Evolutionary conservation across 2,888 invertebrate species (phyloP), one percentile per base, ranked within the genome.

Genomic region (Hypercompe scribonia): DNA sequence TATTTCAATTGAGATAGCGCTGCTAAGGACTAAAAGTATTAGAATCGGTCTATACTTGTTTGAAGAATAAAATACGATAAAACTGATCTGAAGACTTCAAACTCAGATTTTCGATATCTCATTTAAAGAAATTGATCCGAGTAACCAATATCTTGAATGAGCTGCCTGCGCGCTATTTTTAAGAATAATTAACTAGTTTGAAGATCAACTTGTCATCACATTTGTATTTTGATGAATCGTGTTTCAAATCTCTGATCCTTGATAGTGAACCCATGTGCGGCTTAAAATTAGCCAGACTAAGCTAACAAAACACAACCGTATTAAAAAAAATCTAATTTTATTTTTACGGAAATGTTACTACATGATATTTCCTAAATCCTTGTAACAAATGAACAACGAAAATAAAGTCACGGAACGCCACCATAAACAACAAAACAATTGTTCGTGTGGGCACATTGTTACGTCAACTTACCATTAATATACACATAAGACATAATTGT

Each of bases 391-490:
- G 61, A 28, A 31, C 61, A 31, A 0, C 61, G 7, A 61, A 4
- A 18, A 61, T 61, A 31, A 15, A 61, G 31, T 61, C 61, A 18
- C 61, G 5, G 28, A 31, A 61, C 18, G 31, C 18, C 31, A 61
- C 11, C 24, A 36, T 65, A 65, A 46, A 65, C 71, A 61, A 72
- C 67, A 28, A 46, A 63, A 68, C 67, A 72, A 67, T 72, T 72
- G 34, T n/a, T 63, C 11, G 67, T 63, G 72, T 72, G 67, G 63
- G 68, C 67, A 67, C 46, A 68, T 34, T 72, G 50, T 61, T 65
- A 73, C 54, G 54, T 58, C 68, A 69, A 68, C 68, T 54, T 31
- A 54, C 72, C 68, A 58, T 69, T 73, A 68, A 72, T 64, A 68
- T 58, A 71, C 61, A 46, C 61, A 61, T 71, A 61, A 68, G 36